phyloP scores from a whole-genome alignment of 2,888 invertebrate genomes.

The Perdita meconis region DNA sequence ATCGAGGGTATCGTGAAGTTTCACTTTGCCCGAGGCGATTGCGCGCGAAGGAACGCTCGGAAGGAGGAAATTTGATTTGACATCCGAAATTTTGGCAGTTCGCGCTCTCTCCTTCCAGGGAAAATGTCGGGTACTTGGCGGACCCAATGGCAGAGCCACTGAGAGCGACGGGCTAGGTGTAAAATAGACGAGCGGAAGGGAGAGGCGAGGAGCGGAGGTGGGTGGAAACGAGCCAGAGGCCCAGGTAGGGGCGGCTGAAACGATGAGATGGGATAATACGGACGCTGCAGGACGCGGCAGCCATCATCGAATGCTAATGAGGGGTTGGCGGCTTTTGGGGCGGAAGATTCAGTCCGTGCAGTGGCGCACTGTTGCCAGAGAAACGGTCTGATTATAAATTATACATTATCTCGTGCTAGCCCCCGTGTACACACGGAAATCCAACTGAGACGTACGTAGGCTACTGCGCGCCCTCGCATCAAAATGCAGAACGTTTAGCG shows the following conservation, averaged over 20 bases:
- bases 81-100: constrained; percentile 31
- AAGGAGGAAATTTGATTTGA: constrained; percentile 31
- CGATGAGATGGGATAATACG: constrained; percentile 79
- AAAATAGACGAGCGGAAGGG: constrained; percentile 29
- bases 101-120: constrained; percentile 34
- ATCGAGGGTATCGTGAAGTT: not conserved
- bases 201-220: constrained; percentile 35
- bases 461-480: constrained; percentile 59
- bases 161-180: constrained; percentile 43
- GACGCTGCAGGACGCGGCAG: constrained; percentile 83
- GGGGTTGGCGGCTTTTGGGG: constrained; percentile 81
- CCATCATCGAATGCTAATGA: constrained; percentile 85
- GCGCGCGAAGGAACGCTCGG: not conserved
- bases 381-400: constrained; percentile 84
- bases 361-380: constrained; percentile 72
- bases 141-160: constrained; percentile 24
- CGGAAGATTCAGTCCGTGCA: constrained; percentile 76
- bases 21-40: not conserved
- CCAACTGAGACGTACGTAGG: constrained; percentile 59
- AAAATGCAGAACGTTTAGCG: constrained; percentile 57
- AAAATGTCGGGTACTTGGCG: constrained; percentile 50
- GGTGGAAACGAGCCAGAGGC: constrained; percentile 62
- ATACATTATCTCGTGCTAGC: constrained; percentile 78
- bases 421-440: constrained; percentile 68
- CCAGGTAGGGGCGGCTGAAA: constrained; percentile 74